These are phyloP conservation scores for Cryptoprocta ferox DNA, from an alignment of 2,797 vertebrate species.

Conservation along the genomic window DNA sequence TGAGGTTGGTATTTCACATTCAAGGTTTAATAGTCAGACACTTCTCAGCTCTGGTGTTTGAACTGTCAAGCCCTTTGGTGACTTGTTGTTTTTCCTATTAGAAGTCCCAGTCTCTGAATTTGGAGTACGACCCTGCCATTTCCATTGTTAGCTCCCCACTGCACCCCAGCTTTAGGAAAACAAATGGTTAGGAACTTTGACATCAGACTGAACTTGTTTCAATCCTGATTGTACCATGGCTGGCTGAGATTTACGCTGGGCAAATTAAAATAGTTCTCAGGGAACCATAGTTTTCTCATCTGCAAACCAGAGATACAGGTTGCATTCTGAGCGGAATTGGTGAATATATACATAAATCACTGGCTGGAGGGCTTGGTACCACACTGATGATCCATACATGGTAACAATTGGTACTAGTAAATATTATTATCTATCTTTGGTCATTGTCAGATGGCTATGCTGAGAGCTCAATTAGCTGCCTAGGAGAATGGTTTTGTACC, in stretches of 20 bases:
- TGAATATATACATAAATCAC: not conserved
- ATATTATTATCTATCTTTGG: not conserved
- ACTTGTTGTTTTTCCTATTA: not conserved
- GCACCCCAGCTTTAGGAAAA: not conserved
- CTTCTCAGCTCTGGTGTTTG: not conserved
- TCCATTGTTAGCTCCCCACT: not conserved
- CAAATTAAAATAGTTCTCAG: not conserved
- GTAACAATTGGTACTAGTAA: not conserved
- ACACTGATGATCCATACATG: not conserved
- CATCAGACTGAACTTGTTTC: not conserved
- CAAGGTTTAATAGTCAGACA: not conserved
- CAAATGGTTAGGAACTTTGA: not conserved
- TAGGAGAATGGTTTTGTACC: not conserved
- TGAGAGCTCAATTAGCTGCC: not conserved
- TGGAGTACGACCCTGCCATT: not conserved
- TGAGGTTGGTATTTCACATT: not conserved
- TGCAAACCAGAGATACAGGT: not conserved
- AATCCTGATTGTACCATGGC: not conserved
- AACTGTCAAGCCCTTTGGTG: not conserved
- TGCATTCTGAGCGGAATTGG: not conserved
- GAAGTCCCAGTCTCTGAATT: not conserved
- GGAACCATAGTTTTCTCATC: not conserved
- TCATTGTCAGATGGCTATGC: not conserved
- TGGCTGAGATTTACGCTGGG: not conserved
- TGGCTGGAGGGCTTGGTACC: no score